Evolutionary conservation across 2,113 vertebrate genomes (phyloP).

Genomic region (Zapus hudsonius): DNA sequence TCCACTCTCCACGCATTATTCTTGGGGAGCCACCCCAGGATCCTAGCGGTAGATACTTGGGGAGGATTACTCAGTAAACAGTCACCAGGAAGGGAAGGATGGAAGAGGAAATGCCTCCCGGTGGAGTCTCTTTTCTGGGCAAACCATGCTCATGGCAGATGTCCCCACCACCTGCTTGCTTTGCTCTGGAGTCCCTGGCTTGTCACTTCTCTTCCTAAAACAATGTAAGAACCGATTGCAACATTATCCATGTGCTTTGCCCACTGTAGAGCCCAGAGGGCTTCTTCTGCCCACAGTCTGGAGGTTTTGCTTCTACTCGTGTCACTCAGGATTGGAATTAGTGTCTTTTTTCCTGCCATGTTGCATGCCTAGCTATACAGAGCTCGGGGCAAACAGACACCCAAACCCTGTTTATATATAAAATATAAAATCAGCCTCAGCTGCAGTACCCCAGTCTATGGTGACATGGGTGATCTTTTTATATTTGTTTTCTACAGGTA

Average conservation of each 20-base stretch:
- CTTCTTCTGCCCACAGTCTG: background rate
- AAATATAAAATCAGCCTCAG: constrained; percentile 38
- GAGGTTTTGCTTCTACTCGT: constrained; percentile 28
- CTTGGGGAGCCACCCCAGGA: background rate
- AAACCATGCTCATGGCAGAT: constrained; percentile 29
- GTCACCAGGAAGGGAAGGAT: background rate
- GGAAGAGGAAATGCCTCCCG: background rate
- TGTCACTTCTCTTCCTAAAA: constrained; percentile 46
- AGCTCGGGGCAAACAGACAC: background rate
- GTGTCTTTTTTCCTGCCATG: background rate
- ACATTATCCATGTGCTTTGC: constrained; percentile 8
- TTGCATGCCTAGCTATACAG: background rate
- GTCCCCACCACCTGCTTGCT: constrained; percentile 51
- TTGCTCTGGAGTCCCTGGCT: constrained; percentile 28
- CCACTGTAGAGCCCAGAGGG: background rate
- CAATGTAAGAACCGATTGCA: background rate
- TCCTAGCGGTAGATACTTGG: background rate
- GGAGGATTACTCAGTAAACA: constrained; percentile 21
- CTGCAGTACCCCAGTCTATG: background rate
- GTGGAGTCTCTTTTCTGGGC: constrained; percentile 41
- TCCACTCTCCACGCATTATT: background rate
- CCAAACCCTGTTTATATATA: background rate
- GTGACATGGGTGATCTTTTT: constrained; percentile 46
- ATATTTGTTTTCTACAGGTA: constrained; percentile 28
- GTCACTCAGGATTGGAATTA: constrained; percentile 39